Conservation (phyloP, 2,888 invertebrate genomes). For the Drosophila quasianomalipes region DNA sequence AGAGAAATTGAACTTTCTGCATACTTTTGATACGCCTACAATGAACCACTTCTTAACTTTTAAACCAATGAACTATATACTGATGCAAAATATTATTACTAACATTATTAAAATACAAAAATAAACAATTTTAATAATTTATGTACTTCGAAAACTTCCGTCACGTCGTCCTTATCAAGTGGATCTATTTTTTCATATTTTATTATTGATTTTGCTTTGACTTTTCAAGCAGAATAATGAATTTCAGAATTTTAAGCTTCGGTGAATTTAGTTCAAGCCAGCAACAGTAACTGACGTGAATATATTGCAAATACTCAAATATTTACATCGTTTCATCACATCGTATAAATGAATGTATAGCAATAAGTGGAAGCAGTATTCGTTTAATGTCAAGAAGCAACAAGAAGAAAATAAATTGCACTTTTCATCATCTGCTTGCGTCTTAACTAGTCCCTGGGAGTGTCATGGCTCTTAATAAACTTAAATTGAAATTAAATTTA, state of each 20-base stretch:
- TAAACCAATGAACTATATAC: background rate
- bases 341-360: background rate
- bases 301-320: background rate
- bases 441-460: slow-evolving; percentile 13
- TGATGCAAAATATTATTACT: background rate
- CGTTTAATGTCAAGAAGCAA: slow-evolving; percentile 4
- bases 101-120: background rate
- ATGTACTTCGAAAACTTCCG: background rate
- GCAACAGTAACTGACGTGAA: background rate
- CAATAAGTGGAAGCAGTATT: background rate
- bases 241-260: background rate
- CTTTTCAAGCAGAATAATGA: background rate
- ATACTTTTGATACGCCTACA: background rate
- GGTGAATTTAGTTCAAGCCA: background rate
- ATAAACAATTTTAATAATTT: background rate
- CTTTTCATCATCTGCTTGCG: slow-evolving; percentile 31
- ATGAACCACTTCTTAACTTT: background rate
- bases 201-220: background rate
- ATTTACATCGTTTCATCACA: background rate
- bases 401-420: slow-evolving; percentile 15
- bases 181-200: background rate
- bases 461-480: slow-evolving; percentile 38
- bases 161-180: background rate
- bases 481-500: slow-evolving; percentile 55
- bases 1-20: slow-evolving; percentile 16